These are phyloP conservation scores for Vicugna pacos DNA, from an alignment of 2,113 vertebrate genomes.

Conservation along the genomic window DNA sequence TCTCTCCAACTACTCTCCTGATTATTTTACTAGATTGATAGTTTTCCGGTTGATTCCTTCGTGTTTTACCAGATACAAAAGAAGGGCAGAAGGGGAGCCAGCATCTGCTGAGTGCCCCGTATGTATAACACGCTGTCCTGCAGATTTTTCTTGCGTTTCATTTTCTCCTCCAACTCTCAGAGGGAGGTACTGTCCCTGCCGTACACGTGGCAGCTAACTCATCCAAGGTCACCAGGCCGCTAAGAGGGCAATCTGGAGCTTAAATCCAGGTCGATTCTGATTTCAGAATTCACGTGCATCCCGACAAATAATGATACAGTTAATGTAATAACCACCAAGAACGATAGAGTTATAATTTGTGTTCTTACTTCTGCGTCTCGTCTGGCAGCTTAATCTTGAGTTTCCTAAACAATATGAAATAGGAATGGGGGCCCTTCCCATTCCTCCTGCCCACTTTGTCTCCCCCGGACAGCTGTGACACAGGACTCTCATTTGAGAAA, in stretches of 20 bases:
- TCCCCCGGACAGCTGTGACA: fast-evolving
- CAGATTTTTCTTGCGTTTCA: fast-evolving
- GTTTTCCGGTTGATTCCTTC: not conserved
- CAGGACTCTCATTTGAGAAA: not conserved
- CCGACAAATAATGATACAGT: not conserved
- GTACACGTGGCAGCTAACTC: no score
- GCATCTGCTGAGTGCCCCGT: fast-evolving
- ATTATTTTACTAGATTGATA: not conserved
- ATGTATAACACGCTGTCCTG: fast-evolving
- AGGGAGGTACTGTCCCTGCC: no score
- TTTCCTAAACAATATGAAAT: fast-evolving
- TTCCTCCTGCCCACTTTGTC: not conserved
- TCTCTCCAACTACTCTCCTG: not conserved
- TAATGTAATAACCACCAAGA: fast-evolving
- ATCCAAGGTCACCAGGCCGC: not conserved
- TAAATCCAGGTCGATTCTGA: not conserved
- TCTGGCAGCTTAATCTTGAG: not conserved
- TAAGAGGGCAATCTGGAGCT: not conserved
- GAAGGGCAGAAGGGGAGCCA: not conserved
- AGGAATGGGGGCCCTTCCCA: fast-evolving
- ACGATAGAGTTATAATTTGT: fast-evolving
- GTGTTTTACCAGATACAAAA: not conserved
- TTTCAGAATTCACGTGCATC: not conserved
- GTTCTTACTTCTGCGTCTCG: not conserved
- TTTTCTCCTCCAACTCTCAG: not conserved